phyloP scores from a whole-genome alignment of 2,797 vertebrate genomes.

The Cuniculus paca region DNA sequence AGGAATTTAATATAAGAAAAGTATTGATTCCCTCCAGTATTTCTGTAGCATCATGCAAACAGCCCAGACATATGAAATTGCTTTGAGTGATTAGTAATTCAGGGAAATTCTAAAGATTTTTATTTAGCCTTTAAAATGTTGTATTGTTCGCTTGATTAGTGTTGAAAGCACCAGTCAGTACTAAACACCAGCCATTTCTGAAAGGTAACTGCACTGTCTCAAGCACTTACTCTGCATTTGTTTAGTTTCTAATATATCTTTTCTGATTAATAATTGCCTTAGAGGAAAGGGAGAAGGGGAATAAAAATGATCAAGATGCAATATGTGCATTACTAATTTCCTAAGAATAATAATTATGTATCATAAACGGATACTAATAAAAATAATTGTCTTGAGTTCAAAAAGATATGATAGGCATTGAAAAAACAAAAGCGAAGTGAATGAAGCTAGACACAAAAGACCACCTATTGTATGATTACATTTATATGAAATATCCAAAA shows the following conservation, averaged over 20 bases:
- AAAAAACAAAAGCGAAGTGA: slow-evolving; percentile 18
- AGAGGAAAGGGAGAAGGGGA: neutral
- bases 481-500: slow-evolving; percentile 36
- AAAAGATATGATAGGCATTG: neutral
- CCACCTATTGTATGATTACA: neutral
- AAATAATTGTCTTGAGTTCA: neutral
- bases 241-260: slow-evolving; percentile 34
- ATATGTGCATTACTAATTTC: neutral
- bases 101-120: slow-evolving; percentile 65
- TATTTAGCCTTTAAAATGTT: slow-evolving; percentile 66
- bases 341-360: neutral
- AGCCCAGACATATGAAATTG: slow-evolving; percentile 18
- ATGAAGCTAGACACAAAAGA: slow-evolving; percentile 13
- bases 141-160: slow-evolving; percentile 24
- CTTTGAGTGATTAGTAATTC: slow-evolving; percentile 50
- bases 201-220: slow-evolving; percentile 68
- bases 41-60: slow-evolving; percentile 38
- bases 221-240: slow-evolving; percentile 1
- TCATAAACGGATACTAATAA: neutral
- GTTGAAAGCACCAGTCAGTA: slow-evolving; percentile 65
- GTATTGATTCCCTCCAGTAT: slow-evolving; percentile 39
- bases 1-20: slow-evolving; percentile 33
- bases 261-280: slow-evolving; percentile 12
- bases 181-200: slow-evolving; percentile 67
- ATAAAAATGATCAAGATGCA: neutral